These are phyloP conservation scores for Hemicordylus capensis DNA, from an alignment of 2,113 vertebrate species.

Conservation along the genomic window DNA sequence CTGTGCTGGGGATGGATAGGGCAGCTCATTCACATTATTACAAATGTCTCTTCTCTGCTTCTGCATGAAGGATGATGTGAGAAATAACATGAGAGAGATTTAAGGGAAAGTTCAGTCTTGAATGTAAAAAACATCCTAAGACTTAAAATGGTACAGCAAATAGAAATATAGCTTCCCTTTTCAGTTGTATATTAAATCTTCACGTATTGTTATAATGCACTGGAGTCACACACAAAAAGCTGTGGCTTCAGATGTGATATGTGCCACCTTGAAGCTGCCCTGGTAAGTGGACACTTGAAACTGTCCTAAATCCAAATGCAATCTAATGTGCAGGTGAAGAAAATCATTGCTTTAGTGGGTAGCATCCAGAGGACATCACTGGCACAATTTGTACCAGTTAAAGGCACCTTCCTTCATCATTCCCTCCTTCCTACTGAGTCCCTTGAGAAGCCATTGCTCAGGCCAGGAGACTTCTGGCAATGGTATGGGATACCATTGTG, in stretches of 20 bases:
- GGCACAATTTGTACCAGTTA: too few species aligned
- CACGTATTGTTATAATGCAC: neutral
- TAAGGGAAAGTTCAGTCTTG: neutral
- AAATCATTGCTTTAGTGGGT: too few species aligned
- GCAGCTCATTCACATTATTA: neutral
- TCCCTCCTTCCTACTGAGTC: too few species aligned
- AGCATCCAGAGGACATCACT: too few species aligned
- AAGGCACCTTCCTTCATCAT: too few species aligned
- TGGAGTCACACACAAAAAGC: neutral
- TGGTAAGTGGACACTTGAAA: neutral
- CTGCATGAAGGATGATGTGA: neutral
- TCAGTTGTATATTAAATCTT: neutral
- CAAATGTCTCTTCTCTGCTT: neutral
- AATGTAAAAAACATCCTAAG: neutral
- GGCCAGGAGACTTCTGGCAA: too few species aligned
- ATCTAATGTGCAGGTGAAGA: too few species aligned
- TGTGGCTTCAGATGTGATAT: neutral
- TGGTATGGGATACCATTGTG: too few species aligned
- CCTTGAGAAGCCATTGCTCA: too few species aligned
- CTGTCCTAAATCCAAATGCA: constrained; percentile 19
- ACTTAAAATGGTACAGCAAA: neutral
- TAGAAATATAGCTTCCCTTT: neutral
- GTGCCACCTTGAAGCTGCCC: neutral
- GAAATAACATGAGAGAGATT: neutral
- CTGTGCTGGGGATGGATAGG: too few species aligned